phyloP scores from a whole-genome alignment of 2,797 vertebrate genomes.

The Gymnoscopelus microlampas region DNA sequence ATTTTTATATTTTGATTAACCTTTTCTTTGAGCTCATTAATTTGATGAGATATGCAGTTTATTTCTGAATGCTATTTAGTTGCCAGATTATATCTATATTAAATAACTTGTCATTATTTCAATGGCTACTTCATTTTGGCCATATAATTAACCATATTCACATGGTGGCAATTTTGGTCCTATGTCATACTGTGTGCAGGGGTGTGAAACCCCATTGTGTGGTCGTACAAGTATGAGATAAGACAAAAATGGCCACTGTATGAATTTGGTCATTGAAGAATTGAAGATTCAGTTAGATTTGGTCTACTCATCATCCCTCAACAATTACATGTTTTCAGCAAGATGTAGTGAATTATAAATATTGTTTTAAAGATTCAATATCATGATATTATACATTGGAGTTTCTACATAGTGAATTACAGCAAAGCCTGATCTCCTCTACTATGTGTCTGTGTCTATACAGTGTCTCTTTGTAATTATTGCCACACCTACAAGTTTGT shows the following conservation, averaged over 20 bases:
- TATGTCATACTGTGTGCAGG: too few species aligned
- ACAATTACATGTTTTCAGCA: constrained; percentile 49
- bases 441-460: too few species aligned
- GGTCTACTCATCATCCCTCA: constrained; percentile 36
- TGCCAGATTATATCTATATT: constrained; percentile 40
- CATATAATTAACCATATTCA: constrained; percentile 30
- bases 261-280: constrained; percentile 4
- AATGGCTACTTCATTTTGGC: constrained; percentile 52
- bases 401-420: constrained; percentile 17
- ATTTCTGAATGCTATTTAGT: constrained; percentile 62
- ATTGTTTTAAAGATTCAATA: constrained; percentile 7
- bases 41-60: constrained; percentile 67
- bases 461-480: constrained; percentile 11
- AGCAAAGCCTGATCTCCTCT: constrained; percentile 30
- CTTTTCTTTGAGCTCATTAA: constrained; percentile 61
- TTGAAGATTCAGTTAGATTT: constrained; percentile 38
- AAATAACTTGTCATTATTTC: constrained; percentile 61
- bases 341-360: constrained; percentile 30
- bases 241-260: too few species aligned
- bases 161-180: too few species aligned
- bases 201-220: too few species aligned
- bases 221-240: too few species aligned
- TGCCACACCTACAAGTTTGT: not conserved
- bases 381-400: constrained; percentile 29
- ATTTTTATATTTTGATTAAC: constrained; percentile 63